These are phyloP conservation scores for Carpatolechia fugitivella DNA, from an alignment of 2,888 invertebrate species.

Conservation along the genomic window DNA sequence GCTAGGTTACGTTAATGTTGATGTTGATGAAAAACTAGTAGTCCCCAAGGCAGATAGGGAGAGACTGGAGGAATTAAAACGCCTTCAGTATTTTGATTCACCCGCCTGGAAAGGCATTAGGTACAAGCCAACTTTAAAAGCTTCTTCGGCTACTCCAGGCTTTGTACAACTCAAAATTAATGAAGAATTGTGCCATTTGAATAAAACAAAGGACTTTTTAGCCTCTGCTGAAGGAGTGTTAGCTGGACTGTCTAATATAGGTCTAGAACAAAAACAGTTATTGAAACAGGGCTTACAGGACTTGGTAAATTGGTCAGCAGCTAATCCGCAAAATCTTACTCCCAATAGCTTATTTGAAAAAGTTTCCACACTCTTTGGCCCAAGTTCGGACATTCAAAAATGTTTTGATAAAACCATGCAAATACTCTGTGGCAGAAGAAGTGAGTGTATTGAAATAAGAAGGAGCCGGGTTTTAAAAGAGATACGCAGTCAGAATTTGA, in stretches of 20 bases:
- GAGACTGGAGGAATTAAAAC: neutral
- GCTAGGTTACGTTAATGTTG: too few species aligned
- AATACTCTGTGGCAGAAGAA: slow-evolving; percentile 16
- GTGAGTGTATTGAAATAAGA: slow-evolving; percentile 19
- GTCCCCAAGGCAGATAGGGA: slow-evolving; percentile 1
- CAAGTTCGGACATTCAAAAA: slow-evolving; percentile 8
- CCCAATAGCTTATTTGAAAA: slow-evolving; percentile 15
- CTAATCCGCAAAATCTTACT: neutral
- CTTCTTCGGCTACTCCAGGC: slow-evolving; percentile 21
- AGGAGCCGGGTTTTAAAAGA: slow-evolving; percentile 15
- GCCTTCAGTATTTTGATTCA: slow-evolving; percentile 12
- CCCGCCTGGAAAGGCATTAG: slow-evolving; percentile 20
- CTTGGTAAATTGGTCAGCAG: neutral
- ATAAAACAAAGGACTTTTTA: slow-evolving; percentile 23
- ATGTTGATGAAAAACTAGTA: too few species aligned
- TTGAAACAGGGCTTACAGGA: neutral
- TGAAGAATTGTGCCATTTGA: too few species aligned
- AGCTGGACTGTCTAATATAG: slow-evolving; percentile 16
- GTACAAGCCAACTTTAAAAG: slow-evolving; percentile 20
- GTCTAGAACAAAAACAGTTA: neutral
- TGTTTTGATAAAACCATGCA: too few species aligned
- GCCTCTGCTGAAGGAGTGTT: slow-evolving; percentile 15
- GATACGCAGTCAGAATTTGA: slow-evolving; percentile 7
- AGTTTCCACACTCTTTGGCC: slow-evolving; percentile 11
- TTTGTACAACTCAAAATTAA: slow-evolving; percentile 23